These are phyloP conservation scores for Lycorma delicatula DNA, from an alignment of 1,140 invertebrate species.

Conservation along the genomic window DNA sequence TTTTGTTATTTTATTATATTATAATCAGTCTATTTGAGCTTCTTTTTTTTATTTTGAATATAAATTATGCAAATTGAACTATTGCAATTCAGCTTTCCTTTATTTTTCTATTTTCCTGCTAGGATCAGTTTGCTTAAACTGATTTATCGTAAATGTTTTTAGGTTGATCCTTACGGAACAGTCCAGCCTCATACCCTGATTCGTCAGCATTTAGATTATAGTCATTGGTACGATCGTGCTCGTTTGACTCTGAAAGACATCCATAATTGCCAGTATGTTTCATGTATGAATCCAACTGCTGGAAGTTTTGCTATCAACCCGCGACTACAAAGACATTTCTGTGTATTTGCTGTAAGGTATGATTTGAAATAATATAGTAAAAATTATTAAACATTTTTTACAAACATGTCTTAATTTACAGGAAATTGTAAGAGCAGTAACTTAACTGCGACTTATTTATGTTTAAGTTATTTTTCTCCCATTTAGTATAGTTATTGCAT, in stretches of 20 bases:
- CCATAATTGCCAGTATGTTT: conserved; percentile 92
- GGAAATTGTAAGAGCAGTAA: neutral
- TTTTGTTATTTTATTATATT: too few species aligned
- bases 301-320: conserved; percentile 95
- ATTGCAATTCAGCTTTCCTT: too few species aligned
- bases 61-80: too few species aligned
- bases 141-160: conserved; percentile 12
- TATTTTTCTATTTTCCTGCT: too few species aligned
- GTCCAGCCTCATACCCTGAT: conserved; percentile 94
- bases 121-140: too few species aligned
- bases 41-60: too few species aligned
- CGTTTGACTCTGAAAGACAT: conserved; percentile 91
- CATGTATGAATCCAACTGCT: conserved; percentile 96
- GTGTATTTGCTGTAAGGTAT: conserved; percentile 73
- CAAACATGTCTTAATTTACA: neutral
- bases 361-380: neutral
- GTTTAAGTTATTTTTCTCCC: neutral
- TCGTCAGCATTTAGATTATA: conserved; percentile 89
- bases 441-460: neutral
- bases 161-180: conserved; percentile 82
- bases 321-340: conserved; percentile 86
- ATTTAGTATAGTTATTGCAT: conserved; percentile 15
- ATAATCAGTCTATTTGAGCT: too few species aligned
- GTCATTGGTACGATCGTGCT: conserved; percentile 89
- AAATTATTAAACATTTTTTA: neutral